Evolutionary conservation across 2,888 invertebrate species (phyloP), one percentile per base, ranked within the genome.

Genomic region (Argyresthia goedartella): DNA sequence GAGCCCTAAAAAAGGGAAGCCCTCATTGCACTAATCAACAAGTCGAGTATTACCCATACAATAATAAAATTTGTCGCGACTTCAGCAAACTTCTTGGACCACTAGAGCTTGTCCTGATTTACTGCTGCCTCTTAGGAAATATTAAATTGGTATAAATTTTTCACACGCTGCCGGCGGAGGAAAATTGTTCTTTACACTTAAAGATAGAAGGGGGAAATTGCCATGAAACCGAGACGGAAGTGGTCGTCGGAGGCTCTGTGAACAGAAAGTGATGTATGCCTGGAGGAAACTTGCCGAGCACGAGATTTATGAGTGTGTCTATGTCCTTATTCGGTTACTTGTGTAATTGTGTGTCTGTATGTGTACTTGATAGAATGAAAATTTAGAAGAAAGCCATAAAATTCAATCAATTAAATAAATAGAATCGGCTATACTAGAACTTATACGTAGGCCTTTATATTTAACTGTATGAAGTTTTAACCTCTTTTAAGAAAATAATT

Each of bases 141-240:
- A 50, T 50, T 50, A 50, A 50, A 50, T 44, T 34, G 34, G 50
- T 39, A 50, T 50, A 50, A 50, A 50, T 50, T 50, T 44, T 44
- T 50, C 50, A 50, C 44, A 44, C 50, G 11, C 14, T 14, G n/a
- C 9, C 50, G 25, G 33, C 14, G 15, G 41, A 10, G 43, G 44
- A 44, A 50, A 50, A 50, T 50, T 43, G 33, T 43, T 16, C 50
- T 13, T 34, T 50, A 13, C 8, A 14, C 11, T 14, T 35, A 50
- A 50, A 35, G 15, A 13, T 10, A 1, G 7, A 44, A 33, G 15
- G 34, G 14, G 50, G 50, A 50, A 43, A 50, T 44, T 50, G 44
- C 36, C 15, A n/a, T 41, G 49, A 15, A 34, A 49, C 36, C 34
- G 13, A 13, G 13, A 41, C 50, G 50, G 42, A 16, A 41, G 15